Evolutionary conservation across 2,113 vertebrate genomes (phyloP).

Genomic region (Ellobius talpinus): DNA sequence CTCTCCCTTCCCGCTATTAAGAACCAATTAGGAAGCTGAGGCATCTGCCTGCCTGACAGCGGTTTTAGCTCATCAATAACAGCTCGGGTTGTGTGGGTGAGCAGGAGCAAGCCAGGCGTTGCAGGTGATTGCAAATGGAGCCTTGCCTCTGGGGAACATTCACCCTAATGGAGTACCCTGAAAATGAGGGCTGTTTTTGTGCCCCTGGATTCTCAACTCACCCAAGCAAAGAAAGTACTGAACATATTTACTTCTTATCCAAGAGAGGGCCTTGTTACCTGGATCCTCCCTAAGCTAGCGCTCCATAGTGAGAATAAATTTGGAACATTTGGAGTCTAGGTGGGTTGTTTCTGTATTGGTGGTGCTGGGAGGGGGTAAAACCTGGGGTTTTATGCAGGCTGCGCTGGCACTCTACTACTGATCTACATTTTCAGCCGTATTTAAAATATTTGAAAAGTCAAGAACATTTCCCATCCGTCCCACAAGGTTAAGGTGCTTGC

Average conservation of each 20-base stretch:
- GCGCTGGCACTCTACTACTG: not conserved
- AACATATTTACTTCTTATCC: not conserved
- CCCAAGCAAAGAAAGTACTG: not conserved
- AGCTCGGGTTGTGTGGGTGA: not conserved
- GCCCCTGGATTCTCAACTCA: not conserved
- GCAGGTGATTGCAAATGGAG: not conserved
- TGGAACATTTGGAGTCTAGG: not conserved
- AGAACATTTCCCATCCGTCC: not conserved
- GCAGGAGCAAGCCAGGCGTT: accelerated
- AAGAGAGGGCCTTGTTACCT: not conserved
- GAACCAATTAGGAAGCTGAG: not conserved
- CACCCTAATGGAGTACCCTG: not conserved
- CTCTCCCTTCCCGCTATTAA: not conserved
- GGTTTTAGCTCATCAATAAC: not conserved
- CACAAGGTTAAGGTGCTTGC: too few relatives aligned
- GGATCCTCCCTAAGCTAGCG: not conserved
- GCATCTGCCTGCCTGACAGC: not conserved
- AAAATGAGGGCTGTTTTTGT: not conserved
- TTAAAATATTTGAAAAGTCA: not conserved
- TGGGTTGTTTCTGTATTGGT: not conserved
- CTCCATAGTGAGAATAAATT: not conserved
- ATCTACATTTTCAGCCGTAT: not conserved
- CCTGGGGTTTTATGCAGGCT: not conserved
- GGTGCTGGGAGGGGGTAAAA: not conserved
- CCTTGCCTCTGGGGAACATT: not conserved